A percentile compares a stretch with the other conserved stretches of the same genome.
These are phyloP conservation scores for Microcebus lehilahytsara DNA, from an alignment of 2,113 vertebrate species.

Conservation along the genomic window DNA sequence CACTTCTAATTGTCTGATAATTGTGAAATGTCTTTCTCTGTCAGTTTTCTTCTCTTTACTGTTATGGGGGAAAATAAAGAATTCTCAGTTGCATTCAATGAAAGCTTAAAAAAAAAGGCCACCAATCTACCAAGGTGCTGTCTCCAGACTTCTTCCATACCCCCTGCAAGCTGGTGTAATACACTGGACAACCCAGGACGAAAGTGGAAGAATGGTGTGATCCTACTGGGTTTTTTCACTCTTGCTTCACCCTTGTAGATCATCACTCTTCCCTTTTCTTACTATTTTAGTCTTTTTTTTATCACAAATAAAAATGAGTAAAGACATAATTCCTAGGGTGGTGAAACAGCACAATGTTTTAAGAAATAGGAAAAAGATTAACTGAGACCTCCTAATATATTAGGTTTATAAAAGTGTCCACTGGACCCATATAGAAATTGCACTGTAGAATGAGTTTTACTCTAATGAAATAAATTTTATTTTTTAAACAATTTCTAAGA, in stretches of 20 bases:
- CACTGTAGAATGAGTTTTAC: not conserved
- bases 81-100: not conserved
- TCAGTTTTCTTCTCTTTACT: not conserved
- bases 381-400: rapidly evolving
- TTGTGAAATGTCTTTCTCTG: not conserved
- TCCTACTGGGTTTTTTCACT: rapidly evolving
- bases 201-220: rapidly evolving
- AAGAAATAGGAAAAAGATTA: rapidly evolving
- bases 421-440: not conserved
- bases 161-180: rapidly evolving
- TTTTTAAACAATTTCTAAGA: not conserved
- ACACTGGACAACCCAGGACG: rapidly evolving
- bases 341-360: not conserved
- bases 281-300: not conserved
- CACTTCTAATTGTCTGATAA: not conserved
- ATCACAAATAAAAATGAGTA: rapidly evolving
- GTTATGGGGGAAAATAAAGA: rapidly evolving
- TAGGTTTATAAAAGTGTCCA: too few relatives aligned
- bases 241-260: rapidly evolving
- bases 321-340: rapidly evolving
- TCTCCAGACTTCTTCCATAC: not conserved
- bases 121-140: rapidly evolving
- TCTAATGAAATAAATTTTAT: not conserved
- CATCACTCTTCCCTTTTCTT: too few relatives aligned
- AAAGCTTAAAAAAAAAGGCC: not conserved